Evolutionary conservation across 1,140 invertebrate species (phyloP).

Genomic region (Sitodiplosis mosellana): DNA sequence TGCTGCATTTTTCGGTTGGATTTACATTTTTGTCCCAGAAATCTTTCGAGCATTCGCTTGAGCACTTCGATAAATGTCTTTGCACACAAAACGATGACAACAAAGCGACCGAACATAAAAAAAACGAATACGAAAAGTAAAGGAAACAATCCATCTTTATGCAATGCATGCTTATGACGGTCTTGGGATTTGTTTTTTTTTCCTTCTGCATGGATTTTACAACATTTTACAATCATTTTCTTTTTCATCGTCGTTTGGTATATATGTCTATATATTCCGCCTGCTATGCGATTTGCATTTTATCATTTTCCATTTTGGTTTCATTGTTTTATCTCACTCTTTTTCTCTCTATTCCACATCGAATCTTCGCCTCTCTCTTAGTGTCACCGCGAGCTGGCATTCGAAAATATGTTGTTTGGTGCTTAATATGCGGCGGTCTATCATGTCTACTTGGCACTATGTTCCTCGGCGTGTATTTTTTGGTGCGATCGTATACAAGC

Average conservation of each 20-base stretch:
- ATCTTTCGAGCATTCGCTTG: no score
- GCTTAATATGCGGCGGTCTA: slow-evolving; percentile 50
- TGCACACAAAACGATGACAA: no score
- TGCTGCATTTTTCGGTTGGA: no score
- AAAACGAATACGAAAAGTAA: no score
- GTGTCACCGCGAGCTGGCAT: slow-evolving; percentile 17
- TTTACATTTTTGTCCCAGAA: no score
- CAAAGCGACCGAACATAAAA: no score
- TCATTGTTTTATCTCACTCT: background rate
- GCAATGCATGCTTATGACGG: background rate
- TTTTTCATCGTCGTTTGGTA: no score
- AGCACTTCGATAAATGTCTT: no score
- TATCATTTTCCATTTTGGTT: background rate
- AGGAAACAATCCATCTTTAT: background rate
- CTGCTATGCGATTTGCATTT: no score
- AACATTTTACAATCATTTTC: no score
- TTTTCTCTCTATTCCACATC: slow-evolving; percentile 14
- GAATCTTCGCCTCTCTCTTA: slow-evolving; percentile 12
- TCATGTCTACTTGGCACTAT: slow-evolving; percentile 51
- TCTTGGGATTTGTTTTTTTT: background rate
- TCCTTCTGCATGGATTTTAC: background rate
- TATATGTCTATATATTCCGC: no score
- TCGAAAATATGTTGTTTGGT: slow-evolving; percentile 56
- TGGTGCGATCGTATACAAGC: slow-evolving; percentile 57
- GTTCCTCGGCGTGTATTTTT: slow-evolving; percentile 55